phyloP scores from a whole-genome alignment of 2,888 invertebrate genomes.

The Meandrusa payeni region DNA sequence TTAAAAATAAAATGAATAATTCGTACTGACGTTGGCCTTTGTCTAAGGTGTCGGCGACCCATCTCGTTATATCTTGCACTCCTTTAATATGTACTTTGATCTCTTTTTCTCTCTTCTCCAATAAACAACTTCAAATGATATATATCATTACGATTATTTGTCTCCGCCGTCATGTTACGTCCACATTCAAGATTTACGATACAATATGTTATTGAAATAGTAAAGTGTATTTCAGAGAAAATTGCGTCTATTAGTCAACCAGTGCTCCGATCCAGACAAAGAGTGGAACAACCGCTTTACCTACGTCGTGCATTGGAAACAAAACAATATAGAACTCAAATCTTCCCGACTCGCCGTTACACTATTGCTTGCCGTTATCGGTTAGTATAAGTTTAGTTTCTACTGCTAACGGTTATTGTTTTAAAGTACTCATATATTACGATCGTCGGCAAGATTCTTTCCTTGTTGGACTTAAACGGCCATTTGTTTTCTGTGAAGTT shows the following conservation, averaged over 20 bases:
- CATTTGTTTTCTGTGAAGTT: conserved; percentile 9
- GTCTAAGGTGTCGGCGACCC: too few species aligned
- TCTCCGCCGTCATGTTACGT: too few species aligned
- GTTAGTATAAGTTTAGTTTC: conserved; percentile 25
- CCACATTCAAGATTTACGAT: conserved; percentile 6
- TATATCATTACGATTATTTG: too few species aligned
- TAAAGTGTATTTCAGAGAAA: conserved; percentile 8
- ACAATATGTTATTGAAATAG: conserved; percentile 12
- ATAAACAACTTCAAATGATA: too few species aligned
- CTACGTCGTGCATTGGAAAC: conserved; percentile 14
- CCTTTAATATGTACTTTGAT: too few species aligned
- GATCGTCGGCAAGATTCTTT: conserved; percentile 26
- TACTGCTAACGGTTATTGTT: conserved; percentile 34
- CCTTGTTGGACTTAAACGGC: conserved; percentile 16
- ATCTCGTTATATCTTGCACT: too few species aligned
- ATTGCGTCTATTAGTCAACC: conserved; percentile 16
- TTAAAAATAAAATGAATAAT: too few species aligned
- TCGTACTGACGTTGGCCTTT: too few species aligned
- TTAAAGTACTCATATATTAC: conserved; percentile 34
- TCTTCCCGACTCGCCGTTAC: conserved; percentile 8
- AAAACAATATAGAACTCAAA: conserved; percentile 24
- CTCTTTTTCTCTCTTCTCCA: too few species aligned
- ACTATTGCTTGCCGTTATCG: conserved; percentile 23
- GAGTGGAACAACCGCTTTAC: conserved; percentile 17
- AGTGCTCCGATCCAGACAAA: conserved; percentile 1